A percentile compares a stretch with the other conserved stretches of the same genome.
These are phyloP conservation scores for Stenodera caucasica DNA, from an alignment of 2,888 invertebrate species.

Conservation along the genomic window DNA sequence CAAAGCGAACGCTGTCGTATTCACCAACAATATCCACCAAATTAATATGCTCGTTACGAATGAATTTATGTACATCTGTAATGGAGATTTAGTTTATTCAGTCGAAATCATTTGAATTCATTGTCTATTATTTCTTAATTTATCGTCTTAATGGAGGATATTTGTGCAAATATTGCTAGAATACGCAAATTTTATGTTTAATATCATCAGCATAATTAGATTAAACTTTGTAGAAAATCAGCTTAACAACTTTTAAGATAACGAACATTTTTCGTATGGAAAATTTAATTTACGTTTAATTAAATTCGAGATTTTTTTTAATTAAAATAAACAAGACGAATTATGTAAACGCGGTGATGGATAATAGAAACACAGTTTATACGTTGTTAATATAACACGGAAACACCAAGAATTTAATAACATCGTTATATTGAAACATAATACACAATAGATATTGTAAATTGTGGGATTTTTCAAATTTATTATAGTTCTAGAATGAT, in stretches of 20 bases:
- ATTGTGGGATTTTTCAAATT: background rate
- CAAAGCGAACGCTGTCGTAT: slow-evolving; percentile 45
- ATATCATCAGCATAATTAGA: background rate
- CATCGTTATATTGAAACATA: background rate
- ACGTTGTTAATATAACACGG: background rate
- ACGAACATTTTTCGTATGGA: background rate
- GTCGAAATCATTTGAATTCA: background rate
- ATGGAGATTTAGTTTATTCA: slow-evolving; percentile 16
- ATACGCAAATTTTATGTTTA: background rate
- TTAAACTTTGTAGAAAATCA: no score
- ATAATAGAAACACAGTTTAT: background rate
- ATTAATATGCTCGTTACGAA: slow-evolving; percentile 41
- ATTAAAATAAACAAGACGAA: no score
- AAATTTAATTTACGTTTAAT: background rate
- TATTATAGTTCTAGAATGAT: background rate
- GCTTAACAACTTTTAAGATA: background rate
- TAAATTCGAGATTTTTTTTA: background rate
- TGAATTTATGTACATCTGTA: slow-evolving; percentile 49
- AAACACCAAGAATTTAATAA: slow-evolving; percentile 1
- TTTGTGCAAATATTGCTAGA: no score
- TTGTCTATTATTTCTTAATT: background rate
- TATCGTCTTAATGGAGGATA: background rate
- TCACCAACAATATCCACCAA: slow-evolving; percentile 42
- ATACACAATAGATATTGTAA: background rate
- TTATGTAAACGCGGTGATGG: background rate